Evolutionary conservation across 2,113 vertebrate species (phyloP), one percentile per base, ranked within the genome.

Genomic region (Scartelaos histophorus): DNA sequence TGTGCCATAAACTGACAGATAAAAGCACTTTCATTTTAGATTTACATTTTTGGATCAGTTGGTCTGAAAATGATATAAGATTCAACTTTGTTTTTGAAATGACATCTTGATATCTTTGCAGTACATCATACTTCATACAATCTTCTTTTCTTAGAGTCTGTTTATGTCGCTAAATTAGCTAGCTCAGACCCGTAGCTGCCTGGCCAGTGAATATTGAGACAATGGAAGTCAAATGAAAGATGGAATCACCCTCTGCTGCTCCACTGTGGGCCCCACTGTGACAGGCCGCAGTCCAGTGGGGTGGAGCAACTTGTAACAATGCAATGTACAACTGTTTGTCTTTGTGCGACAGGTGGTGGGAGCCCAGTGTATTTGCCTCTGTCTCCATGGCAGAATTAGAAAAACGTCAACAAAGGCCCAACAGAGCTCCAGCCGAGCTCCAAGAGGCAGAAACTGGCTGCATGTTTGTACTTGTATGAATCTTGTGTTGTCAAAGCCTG

Each of bases 341-440:
- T 84, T 58, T 71, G 71, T 77, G 74, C 70, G 72, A 92, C 92
- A 91, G 91, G 90, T 92, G 91, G 81, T 80, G 82, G 71, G n/a
- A 64, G 81, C 73, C 80, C 80, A 69, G 70, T 77, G 77, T 87
- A 79, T 88, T 90, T 82, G 60, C 66, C 78, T 88, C 82, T 82
- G 89, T 90, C 88, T 86, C 85, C 86, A 89, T 88, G 85, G 88
- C 82, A 82, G 83, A 88, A 82, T 88, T 79, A 87, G 82, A 81
- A 53, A 64, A 74, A 72, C 57, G 29, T 61, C 67, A 72, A 84
- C 70, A 75, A 79, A 60, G 75, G 69, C 71, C 66, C 13, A 49
- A 25, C 10, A 51, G 69, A 74, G 25, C 3, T 67, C 9, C 34
- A 73, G 61, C n/a, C 69, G 45, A 66, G 51, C 43, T 80, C 67